Evolutionary conservation across 92 coral and sea anemone species (phyloP), one percentile per base, ranked within the genome.

Genomic region (Epizoanthus scotinus): DNA sequence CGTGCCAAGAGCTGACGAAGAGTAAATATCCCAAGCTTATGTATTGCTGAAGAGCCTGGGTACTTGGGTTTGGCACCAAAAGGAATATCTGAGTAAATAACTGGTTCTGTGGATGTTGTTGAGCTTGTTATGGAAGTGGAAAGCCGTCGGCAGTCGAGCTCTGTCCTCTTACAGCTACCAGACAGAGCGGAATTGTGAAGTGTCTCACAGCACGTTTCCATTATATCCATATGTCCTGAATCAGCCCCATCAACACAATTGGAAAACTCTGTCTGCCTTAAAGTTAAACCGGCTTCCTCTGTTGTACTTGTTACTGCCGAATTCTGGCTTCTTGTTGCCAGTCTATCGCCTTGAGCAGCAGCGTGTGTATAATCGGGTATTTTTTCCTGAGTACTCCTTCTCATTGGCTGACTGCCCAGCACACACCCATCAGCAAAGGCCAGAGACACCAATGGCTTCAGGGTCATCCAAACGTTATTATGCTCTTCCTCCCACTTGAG

Each of bases 381-480:
- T 18, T 36, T 8, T 14, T 1, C 15, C 49, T 67, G 10, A 19
- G 52, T 44, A 8, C 52, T 8, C 52, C 8, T 44, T 44, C 40
- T 67, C 25, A 19, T 53, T 67, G 71, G 25, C 12, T 17, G 49
- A 36, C 5, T 31, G 71, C 36, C 50, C 44, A 17, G 24, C 22
- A 40, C 71, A 29, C 26, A 18, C 0, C 71, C 53, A 28, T 14
- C 71, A 26, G 71, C 24, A 40, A 36, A 67, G 53, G 71, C 71
- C 20, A 67, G 8, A 14, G 71, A 67, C 14, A 67, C 71, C 13
- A 67, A 22, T 31, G 71, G 71, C 49, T 36, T 36, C 38, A 53
- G 10, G 21, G 71, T 67, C 71, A 67, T 67, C 71, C 71, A 67
- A 26, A 67, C 71, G 7, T 67, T 67, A 15, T 36, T 53, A 29